phyloP scores from a whole-genome alignment of 1,140 invertebrate genomes.

The Drosophila sulfurigaster region DNA sequence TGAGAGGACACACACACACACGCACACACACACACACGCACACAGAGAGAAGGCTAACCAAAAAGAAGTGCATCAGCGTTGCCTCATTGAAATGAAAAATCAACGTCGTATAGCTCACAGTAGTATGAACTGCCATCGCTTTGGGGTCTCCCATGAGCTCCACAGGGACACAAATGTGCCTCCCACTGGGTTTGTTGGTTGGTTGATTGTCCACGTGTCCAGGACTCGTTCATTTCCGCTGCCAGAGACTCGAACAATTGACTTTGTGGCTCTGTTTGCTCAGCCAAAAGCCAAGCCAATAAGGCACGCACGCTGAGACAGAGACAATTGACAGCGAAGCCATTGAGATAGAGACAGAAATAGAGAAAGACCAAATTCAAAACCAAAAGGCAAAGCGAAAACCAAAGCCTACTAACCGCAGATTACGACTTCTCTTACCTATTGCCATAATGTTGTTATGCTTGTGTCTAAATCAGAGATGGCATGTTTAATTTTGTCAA shows the following conservation, averaged over 20 bases:
- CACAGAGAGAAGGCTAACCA: slow-evolving; percentile 5
- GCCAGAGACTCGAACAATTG: slow-evolving; percentile 64
- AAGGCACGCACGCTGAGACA: slow-evolving; percentile 63
- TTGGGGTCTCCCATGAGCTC: neutral
- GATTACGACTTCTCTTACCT: slow-evolving; percentile 2
- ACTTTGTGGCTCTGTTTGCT: slow-evolving; percentile 66
- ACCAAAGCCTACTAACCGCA: slow-evolving; percentile 32
- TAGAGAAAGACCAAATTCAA: neutral
- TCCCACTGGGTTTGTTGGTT: neutral
- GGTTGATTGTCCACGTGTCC: slow-evolving; percentile 20
- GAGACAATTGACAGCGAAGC: slow-evolving; percentile 1
- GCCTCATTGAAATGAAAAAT: slow-evolving; percentile 71
- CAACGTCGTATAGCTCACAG: slow-evolving; percentile 62
- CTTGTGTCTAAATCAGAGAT: neutral
- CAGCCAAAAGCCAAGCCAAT: slow-evolving; percentile 70
- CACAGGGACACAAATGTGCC: neutral
- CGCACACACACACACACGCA: slow-evolving; percentile 23
- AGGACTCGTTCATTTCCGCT: slow-evolving; percentile 63
- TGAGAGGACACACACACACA: neutral
- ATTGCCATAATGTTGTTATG: slow-evolving; percentile 9
- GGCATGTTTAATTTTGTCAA: neutral
- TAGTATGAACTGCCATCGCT: slow-evolving; percentile 22
- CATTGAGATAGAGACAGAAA: slow-evolving; percentile 18
- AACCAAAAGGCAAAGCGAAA: slow-evolving; percentile 2
- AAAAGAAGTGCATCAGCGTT: slow-evolving; percentile 44